Conservation (phyloP, 2,113 vertebrate genomes). For the Heterotilapia buettikoferi region DNA sequence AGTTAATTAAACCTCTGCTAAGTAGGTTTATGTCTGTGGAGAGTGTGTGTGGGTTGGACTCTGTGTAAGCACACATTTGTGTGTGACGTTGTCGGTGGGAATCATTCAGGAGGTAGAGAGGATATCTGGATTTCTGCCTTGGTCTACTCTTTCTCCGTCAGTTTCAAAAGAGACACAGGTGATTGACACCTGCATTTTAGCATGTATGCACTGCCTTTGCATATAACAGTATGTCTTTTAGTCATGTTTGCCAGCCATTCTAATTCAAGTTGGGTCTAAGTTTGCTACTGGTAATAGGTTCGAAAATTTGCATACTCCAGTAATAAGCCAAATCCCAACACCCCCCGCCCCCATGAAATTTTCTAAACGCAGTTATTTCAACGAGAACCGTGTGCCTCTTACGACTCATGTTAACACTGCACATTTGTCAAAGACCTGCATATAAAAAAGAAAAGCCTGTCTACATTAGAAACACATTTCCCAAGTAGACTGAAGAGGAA, state of each 20-base stretch:
- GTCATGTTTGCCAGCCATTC: not conserved
- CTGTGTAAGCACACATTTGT: not conserved
- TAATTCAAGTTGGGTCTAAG: not conserved
- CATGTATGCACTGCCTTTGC: not conserved
- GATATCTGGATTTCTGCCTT: not conserved
- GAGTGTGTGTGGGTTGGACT: not conserved
- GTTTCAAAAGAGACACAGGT: not conserved
- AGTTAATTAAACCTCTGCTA: not conserved
- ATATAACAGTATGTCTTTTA: not conserved
- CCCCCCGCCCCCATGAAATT: rapidly evolving
- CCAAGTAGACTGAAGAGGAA: not conserved
- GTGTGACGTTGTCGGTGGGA: constrained; percentile 5
- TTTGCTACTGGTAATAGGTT: not conserved
- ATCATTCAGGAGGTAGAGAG: constrained; percentile 31
- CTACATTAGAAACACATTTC: not conserved
- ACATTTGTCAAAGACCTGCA: not conserved
- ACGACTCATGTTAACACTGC: not conserved
- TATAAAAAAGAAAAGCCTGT: not conserved
- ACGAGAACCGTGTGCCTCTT: not conserved
- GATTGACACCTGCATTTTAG: not conserved
- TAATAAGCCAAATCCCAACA: not conserved
- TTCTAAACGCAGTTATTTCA: not conserved
- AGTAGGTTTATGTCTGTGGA: not conserved
- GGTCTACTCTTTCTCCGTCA: not conserved
- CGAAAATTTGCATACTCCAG: not conserved